Evolutionary conservation across 2,797 vertebrate genomes (phyloP).

Genomic region (Hapalemur alaotrensis): DNA sequence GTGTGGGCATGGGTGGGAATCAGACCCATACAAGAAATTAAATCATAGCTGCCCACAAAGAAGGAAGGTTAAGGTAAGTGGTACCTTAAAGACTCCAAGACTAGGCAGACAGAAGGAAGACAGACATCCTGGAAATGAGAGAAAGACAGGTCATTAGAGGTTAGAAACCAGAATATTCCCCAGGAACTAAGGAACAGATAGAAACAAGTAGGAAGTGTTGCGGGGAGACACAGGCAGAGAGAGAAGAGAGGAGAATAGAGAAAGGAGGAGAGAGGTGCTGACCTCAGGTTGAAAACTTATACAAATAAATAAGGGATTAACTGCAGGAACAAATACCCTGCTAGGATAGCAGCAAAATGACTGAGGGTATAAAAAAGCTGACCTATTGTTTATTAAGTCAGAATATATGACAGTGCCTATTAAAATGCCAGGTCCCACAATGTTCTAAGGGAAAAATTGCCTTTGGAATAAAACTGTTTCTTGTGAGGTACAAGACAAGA

Average conservation of each 20-base stretch:
- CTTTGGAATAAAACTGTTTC: slow-evolving; percentile 29
- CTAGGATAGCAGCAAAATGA: slow-evolving; percentile 38
- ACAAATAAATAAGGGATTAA: slow-evolving; percentile 9
- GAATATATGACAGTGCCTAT: neutral
- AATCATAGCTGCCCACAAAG: neutral
- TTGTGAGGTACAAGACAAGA: slow-evolving; percentile 32
- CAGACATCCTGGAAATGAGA: neutral
- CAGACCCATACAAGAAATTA: neutral
- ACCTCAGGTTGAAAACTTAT: neutral
- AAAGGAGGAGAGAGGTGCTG: neutral
- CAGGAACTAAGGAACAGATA: neutral
- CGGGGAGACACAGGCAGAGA: neutral
- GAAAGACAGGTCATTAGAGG: neutral
- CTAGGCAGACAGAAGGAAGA: neutral
- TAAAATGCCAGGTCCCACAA: neutral
- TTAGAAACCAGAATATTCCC: slow-evolving; percentile 8
- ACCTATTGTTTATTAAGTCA: slow-evolving; percentile 40
- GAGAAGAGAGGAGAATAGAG: neutral
- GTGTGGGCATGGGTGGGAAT: neutral
- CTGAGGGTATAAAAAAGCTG: neutral
- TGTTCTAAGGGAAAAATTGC: neutral
- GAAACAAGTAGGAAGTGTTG: neutral
- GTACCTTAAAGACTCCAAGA: slow-evolving; percentile 16
- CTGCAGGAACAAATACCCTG: neutral
- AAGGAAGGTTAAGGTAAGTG: neutral